Evolutionary conservation across 2,113 vertebrate species (phyloP), one percentile per base, ranked within the genome.

Genomic region (Todiramphus saurophagus): DNA sequence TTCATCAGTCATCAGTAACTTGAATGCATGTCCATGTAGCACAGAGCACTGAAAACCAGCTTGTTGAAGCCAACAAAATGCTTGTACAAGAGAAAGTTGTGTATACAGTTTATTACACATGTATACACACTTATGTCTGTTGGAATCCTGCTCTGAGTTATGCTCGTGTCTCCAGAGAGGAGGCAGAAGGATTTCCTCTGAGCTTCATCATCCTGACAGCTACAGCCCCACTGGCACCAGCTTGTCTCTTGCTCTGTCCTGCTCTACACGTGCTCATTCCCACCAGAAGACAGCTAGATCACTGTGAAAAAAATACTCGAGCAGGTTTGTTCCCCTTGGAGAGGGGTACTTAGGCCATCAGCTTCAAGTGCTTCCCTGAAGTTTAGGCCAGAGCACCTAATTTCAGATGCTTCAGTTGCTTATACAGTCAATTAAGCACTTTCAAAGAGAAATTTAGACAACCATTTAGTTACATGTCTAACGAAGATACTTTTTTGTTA

Each of bases 101-200:
- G 69, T 92, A 92, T 62, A 92, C 86, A 96, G 86, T 93, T 96
- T 92, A 87, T 84, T 72, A 43, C 56, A 78, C 53, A 41, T 72
- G 76, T 87, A 75, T 68, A 95, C 86, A 94, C 35, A n/a, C 35
- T 87, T 72, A 14, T 0, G 13, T 51, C 86, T 94, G 56, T 83
- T 92, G 85, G 76, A 78, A 48, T 85, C 78, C 62, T 27, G 15
- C 82, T 62, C 43, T 10, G 66, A 73, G 50, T 69, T 83, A 66
- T 41, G 44, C 70, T 93, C 0, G 2, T 6, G 9, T 73, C 84
- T 88, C 67, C 2, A 0, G 56, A 43, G 48, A 83, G 39, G 51
- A 90, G 50, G 59, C 87, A 88, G 78, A 73, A 70, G 44, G 60
- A 70, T 79, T 92, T 89, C 53, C 83, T 84, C 68, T 86, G 64